Evolutionary conservation across 92 coral and sea anemone species (phyloP).

Genomic region (Epizoanthus scotinus): DNA sequence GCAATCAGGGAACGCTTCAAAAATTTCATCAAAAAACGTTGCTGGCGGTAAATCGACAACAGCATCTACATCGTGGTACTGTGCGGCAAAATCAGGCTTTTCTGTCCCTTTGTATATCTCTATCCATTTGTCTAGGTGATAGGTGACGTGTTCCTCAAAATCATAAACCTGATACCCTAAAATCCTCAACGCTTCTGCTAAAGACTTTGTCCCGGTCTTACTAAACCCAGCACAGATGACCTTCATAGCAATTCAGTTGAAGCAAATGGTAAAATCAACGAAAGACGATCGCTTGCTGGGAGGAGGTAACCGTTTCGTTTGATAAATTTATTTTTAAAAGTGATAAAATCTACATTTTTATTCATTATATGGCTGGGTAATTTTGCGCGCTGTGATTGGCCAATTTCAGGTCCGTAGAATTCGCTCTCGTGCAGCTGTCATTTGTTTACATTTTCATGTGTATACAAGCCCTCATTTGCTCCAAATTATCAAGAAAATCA

Average conservation of each 20-base stretch:
- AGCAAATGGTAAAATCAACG: neutral
- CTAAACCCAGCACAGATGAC: conserved; percentile 35
- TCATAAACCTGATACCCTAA: conserved; percentile 24
- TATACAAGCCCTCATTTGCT: too few relatives aligned
- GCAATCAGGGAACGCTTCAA: conserved; percentile 7
- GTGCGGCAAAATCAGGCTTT: conserved; percentile 21
- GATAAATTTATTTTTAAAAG: too few relatives aligned
- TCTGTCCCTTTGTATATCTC: conserved; percentile 12
- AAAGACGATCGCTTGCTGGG: too few relatives aligned
- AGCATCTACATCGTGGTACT: conserved; percentile 11
- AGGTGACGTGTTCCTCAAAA: conserved; percentile 14
- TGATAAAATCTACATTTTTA: too few relatives aligned
- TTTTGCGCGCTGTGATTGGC: too few relatives aligned
- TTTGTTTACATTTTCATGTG: too few relatives aligned
- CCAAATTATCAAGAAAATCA: too few relatives aligned
- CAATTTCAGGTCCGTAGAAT: too few relatives aligned
- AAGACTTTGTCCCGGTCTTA: conserved; percentile 27
- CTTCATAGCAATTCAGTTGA: conserved; percentile 15
- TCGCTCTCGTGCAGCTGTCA: too few relatives aligned
- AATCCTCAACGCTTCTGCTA: conserved; percentile 10
- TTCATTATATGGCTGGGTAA: too few relatives aligned
- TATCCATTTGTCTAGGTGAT: conserved; percentile 30
- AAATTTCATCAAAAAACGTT: conserved; percentile 24
- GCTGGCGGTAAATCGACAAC: conserved; percentile 34
- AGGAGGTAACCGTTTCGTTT: too few relatives aligned